Conservation (phyloP, 2,113 vertebrate genomes). For the Quiscalus mexicanus region DNA sequence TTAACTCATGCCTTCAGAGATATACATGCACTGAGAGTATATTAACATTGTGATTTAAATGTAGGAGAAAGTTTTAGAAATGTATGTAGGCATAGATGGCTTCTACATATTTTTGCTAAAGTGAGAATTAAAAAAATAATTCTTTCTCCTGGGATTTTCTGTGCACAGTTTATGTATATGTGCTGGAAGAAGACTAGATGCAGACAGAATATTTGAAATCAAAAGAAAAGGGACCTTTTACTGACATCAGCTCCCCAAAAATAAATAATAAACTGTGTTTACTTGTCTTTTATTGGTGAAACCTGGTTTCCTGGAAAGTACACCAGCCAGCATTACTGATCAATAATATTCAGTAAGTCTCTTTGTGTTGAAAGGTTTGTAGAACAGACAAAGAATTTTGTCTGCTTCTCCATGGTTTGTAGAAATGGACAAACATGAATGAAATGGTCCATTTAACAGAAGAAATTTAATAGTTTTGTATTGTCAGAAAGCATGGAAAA, state of each 20-base stretch:
- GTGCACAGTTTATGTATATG: neutral
- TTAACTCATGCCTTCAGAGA: slow-evolving; percentile 1
- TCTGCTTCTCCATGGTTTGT: neutral
- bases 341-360: neutral
- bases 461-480: neutral
- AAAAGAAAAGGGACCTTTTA: neutral
- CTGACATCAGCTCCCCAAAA: neutral
- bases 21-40: neutral
- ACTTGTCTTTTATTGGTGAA: neutral
- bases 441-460: neutral
- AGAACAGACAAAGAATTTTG: neutral
- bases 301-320: neutral
- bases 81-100: neutral
- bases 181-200: neutral
- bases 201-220: neutral
- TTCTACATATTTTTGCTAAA: neutral
- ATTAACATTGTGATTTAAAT: neutral
- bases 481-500: neutral
- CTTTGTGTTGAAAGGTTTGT: neutral
- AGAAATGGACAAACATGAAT: neutral
- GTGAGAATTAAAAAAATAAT: neutral
- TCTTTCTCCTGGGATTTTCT: neutral
- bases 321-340: neutral
- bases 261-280: neutral
- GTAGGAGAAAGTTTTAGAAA: neutral